phyloP scores from a whole-genome alignment of 92 coral and sea anemone species.

The Paramuricea clavata region DNA sequence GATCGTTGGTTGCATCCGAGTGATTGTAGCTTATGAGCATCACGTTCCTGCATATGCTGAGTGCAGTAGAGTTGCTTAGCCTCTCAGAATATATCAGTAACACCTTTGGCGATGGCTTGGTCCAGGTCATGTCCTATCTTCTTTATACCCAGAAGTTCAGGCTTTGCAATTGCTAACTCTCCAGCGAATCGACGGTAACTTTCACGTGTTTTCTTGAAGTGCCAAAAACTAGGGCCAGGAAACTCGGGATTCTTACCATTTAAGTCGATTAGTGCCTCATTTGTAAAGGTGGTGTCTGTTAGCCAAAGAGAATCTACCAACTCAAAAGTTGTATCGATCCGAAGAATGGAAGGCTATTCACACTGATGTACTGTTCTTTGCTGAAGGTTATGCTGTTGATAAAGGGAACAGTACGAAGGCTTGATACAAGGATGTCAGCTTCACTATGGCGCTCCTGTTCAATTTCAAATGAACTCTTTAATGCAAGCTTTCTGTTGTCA shows the following conservation, averaged over 20 bases:
- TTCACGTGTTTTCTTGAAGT: slow-evolving; percentile 59
- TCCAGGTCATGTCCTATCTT: slow-evolving; percentile 68
- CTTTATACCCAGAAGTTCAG: slow-evolving; percentile 50
- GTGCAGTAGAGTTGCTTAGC: slow-evolving; percentile 58
- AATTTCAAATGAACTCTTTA: slow-evolving; percentile 20
- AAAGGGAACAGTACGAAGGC: slow-evolving; percentile 50
- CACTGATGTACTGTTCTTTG: slow-evolving; percentile 60
- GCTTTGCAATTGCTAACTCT: slow-evolving; percentile 49
- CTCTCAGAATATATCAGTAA: slow-evolving; percentile 67
- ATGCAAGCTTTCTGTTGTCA: slow-evolving; percentile 51
- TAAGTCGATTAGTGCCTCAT: slow-evolving; percentile 63
- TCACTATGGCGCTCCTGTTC: too few relatives aligned
- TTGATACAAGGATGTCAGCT: slow-evolving; percentile 55
- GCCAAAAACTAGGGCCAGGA: slow-evolving; percentile 80
- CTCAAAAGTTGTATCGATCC: slow-evolving; percentile 73
- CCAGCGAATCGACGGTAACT: slow-evolving; percentile 61
- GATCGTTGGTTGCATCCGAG: slow-evolving; percentile 54
- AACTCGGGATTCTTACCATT: slow-evolving; percentile 71
- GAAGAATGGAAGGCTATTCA: slow-evolving; percentile 66
- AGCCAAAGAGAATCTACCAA: slow-evolving; percentile 80
- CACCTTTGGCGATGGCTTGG: slow-evolving; percentile 64
- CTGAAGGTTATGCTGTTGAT: slow-evolving; percentile 74
- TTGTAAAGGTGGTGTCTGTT: slow-evolving; percentile 69
- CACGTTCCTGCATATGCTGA: slow-evolving; percentile 70
- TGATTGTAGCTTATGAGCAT: slow-evolving; percentile 48